A percentile compares a stretch with the other conserved stretches of the same genome.
Evolutionary conservation across 2,888 invertebrate genomes (phyloP).

Genomic region (Selenia dentaria): DNA sequence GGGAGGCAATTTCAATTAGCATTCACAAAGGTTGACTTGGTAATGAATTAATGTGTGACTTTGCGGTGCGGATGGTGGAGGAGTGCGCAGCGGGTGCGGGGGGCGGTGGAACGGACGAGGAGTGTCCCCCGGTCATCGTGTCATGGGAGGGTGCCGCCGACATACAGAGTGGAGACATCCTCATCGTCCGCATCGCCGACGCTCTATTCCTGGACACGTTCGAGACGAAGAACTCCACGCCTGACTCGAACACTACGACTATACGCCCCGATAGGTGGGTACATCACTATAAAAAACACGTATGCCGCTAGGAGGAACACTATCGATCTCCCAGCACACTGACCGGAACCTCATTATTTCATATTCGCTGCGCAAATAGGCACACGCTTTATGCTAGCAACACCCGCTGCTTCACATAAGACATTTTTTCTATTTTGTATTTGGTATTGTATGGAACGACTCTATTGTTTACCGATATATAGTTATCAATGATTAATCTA

Average conservation of each 20-base stretch:
- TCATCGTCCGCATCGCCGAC: slow-evolving; percentile 89
- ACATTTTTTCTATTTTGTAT: slow-evolving; percentile 1
- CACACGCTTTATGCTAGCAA: slow-evolving; percentile 11
- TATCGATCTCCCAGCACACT: slow-evolving; percentile 24
- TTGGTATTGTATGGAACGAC: too few species aligned
- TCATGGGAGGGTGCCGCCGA: slow-evolving; percentile 88
- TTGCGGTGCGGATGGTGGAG: slow-evolving; percentile 71
- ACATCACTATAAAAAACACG: slow-evolving; percentile 22
- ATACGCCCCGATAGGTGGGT: slow-evolving; percentile 61
- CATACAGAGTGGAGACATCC: slow-evolving; percentile 89
- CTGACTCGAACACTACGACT: slow-evolving; percentile 53
- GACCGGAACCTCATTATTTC: slow-evolving; percentile 20
- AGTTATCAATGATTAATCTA: slow-evolving; percentile 3
- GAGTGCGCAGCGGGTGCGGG: slow-evolving; percentile 53
- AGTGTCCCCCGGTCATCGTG: slow-evolving; percentile 84
- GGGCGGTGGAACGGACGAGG: slow-evolving; percentile 59
- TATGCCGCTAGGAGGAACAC: slow-evolving; percentile 18
- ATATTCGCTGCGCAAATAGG: slow-evolving; percentile 15
- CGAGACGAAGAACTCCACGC: slow-evolving; percentile 54
- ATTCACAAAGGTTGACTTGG: slow-evolving; percentile 47
- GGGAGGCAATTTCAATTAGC: slow-evolving; percentile 44
- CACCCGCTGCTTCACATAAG: slow-evolving; percentile 11
- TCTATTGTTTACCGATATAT: background rate
- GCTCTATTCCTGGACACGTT: slow-evolving; percentile 76
- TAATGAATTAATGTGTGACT: slow-evolving; percentile 59